Conservation (phyloP, 2,888 invertebrate species). For the Ditula angustiorana region DNA sequence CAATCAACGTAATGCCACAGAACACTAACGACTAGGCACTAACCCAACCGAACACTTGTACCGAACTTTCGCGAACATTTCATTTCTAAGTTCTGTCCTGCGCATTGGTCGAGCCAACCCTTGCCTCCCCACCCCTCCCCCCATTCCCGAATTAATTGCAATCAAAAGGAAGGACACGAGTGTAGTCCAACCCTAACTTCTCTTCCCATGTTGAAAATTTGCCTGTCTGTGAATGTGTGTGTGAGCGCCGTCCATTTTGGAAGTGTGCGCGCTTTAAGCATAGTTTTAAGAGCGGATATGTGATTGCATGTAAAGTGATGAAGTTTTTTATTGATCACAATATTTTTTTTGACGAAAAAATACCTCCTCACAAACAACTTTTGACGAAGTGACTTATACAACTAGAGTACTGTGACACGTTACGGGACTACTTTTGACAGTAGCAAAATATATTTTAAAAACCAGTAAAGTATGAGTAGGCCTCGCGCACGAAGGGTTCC, state of each 20-base stretch:
- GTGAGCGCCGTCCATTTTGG: slow-evolving; percentile 48
- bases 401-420: too few relatives aligned
- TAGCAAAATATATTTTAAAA: too few relatives aligned
- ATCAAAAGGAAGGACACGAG: slow-evolving; percentile 85
- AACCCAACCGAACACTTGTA: slow-evolving; percentile 64
- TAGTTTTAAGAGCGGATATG: not conserved
- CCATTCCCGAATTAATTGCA: slow-evolving; percentile 83
- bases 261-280: slow-evolving; percentile 12
- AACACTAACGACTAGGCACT: slow-evolving; percentile 60
- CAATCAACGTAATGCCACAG: slow-evolving; percentile 36
- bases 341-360: too few relatives aligned
- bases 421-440: too few relatives aligned
- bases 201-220: slow-evolving; percentile 80
- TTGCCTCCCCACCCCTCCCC: slow-evolving; percentile 61
- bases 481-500: too few relatives aligned
- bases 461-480: too few relatives aligned
- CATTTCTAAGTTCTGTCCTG: slow-evolving; percentile 76
- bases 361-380: too few relatives aligned
- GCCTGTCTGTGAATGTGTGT: slow-evolving; percentile 50
- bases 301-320: not conserved
- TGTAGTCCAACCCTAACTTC: slow-evolving; percentile 82
- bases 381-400: too few relatives aligned
- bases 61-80: slow-evolving; percentile 67
- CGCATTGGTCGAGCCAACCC: slow-evolving; percentile 78
- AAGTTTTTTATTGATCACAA: not conserved